phyloP scores from a whole-genome alignment of 2,888 invertebrate species.

The Crematogaster levior region DNA sequence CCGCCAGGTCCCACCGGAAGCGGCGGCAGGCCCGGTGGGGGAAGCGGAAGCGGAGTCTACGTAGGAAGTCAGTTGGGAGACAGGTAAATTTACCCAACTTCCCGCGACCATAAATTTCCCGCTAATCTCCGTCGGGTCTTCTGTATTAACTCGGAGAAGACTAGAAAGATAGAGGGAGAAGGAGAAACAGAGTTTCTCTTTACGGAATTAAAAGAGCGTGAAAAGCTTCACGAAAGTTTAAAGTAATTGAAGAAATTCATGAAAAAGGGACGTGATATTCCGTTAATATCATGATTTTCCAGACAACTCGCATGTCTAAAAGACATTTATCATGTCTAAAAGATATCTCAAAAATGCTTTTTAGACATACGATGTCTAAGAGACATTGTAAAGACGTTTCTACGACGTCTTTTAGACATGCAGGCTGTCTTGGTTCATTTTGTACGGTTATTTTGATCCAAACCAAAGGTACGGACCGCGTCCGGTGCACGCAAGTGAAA shows the following conservation, averaged over 20 bases:
- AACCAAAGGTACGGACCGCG: constrained; percentile 70
- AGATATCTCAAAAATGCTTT: too few species aligned
- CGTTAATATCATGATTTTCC: not conserved
- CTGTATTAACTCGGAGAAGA: not conserved
- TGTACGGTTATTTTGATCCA: not conserved
- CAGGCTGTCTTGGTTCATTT: too few species aligned
- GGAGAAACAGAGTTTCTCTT: not conserved
- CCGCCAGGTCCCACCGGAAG: constrained; percentile 64
- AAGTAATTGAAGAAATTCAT: not conserved
- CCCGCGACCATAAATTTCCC: not conserved
- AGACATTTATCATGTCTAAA: too few species aligned
- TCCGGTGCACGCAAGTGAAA: constrained; percentile 68
- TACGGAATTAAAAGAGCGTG: not conserved
- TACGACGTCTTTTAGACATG: too few species aligned
- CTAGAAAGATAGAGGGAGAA: not conserved
- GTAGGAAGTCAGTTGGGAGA: constrained; percentile 67
- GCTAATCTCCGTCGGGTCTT: constrained; percentile 3
- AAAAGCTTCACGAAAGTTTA: not conserved
- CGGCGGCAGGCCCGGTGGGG: constrained; percentile 56
- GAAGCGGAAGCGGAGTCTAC: constrained; percentile 54
- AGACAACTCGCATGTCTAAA: too few species aligned
- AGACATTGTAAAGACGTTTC: too few species aligned
- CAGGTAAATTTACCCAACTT: constrained; percentile 65
- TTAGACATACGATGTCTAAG: too few species aligned
- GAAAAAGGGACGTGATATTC: not conserved